Evolutionary conservation across 92 coral and sea anemone genomes (phyloP).

Genomic region (Diadumene lineata): DNA sequence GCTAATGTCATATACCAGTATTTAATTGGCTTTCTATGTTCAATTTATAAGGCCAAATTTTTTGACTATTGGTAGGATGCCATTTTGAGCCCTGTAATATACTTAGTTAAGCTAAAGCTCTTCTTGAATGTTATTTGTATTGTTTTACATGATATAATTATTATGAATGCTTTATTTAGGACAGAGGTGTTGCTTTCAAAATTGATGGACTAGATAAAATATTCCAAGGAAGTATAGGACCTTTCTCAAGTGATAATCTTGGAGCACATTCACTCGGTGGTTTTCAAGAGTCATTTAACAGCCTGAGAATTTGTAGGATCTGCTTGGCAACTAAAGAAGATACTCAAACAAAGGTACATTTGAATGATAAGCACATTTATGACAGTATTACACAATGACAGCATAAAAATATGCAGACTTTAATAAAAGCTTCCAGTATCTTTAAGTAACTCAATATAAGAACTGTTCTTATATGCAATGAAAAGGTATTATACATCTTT

Average conservation of each 20-base stretch:
- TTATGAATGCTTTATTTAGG: too few species aligned
- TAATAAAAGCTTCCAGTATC: too few species aligned
- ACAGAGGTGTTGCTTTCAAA: slow-evolving; percentile 34
- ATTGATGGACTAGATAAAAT: slow-evolving; percentile 40
- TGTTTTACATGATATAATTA: too few species aligned
- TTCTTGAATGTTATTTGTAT: too few species aligned
- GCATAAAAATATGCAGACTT: not conserved
- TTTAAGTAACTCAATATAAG: not conserved
- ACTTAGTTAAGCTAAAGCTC: too few species aligned
- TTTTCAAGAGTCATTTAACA: slow-evolving; percentile 48
- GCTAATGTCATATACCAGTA: too few species aligned
- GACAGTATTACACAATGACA: not conserved
- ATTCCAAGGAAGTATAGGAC: slow-evolving; percentile 66
- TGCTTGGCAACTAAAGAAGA: slow-evolving; percentile 73
- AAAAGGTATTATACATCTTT: not conserved
- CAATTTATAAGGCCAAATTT: too few species aligned
- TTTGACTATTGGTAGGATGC: too few species aligned
- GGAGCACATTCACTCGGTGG: slow-evolving; percentile 76
- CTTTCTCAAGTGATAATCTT: slow-evolving; percentile 67
- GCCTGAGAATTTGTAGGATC: slow-evolving; percentile 55
- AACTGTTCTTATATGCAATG: not conserved
- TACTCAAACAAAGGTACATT: slow-evolving; percentile 50
- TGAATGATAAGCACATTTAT: too few species aligned
- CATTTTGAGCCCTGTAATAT: too few species aligned
- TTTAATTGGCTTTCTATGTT: too few species aligned